phyloP scores from a whole-genome alignment of 2,797 vertebrate species.

The Anguilla pacifica region DNA sequence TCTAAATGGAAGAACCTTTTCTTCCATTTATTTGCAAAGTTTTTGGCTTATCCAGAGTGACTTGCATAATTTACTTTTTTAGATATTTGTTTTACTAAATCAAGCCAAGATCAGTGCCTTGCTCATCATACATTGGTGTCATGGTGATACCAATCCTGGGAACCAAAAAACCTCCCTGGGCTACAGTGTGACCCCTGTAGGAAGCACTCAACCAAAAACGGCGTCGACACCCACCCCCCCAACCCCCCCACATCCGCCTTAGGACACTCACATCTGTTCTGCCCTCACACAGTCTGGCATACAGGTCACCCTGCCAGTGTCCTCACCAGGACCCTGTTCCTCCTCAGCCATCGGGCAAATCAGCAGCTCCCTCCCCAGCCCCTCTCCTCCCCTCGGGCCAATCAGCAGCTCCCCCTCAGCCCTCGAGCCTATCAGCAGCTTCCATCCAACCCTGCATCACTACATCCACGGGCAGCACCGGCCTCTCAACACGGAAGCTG shows the following conservation, averaged over 20 bases:
- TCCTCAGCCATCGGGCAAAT: too few species aligned
- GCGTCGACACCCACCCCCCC: slow-evolving; percentile 15
- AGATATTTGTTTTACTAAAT: not conserved
- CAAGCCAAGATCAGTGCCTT: not conserved
- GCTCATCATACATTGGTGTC: not conserved
- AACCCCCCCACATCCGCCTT: not conserved
- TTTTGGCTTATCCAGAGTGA: not conserved
- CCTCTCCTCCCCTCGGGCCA: not conserved
- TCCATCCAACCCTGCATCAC: not conserved
- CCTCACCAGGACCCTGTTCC: not conserved
- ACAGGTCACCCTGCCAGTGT: not conserved
- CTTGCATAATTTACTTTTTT: not conserved
- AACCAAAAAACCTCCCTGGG: slow-evolving; percentile 51
- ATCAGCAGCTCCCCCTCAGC: not conserved
- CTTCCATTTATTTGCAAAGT: too few species aligned
- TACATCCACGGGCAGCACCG: too few species aligned
- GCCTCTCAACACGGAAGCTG: not conserved
- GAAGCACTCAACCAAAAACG: slow-evolving; percentile 62
- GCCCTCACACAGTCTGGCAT: not conserved
- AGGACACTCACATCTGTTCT: not conserved
- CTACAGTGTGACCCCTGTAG: slow-evolving; percentile 63
- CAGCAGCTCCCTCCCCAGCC: not conserved
- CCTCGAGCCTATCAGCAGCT: not conserved
- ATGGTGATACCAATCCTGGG: not conserved
- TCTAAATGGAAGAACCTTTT: too few species aligned